Base-by-base conservation (phyloP, 2,113 vertebrate genomes). In the Boleophthalmus pectinirostris region DNA sequence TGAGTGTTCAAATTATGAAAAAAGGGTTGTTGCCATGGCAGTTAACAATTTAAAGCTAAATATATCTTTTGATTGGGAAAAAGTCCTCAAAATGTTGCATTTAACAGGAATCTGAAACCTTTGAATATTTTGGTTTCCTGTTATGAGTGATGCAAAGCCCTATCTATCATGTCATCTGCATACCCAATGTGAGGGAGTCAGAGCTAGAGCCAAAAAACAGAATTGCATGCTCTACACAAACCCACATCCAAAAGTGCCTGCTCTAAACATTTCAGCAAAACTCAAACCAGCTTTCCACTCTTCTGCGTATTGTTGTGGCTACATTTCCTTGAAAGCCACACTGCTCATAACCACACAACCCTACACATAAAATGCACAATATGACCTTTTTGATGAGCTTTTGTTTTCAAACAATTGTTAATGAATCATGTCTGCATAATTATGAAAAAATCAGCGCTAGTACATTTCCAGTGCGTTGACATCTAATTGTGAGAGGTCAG, bases 301-400 rank as follows among this genome's bases (percentile, higher is more conserved):
- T 81, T 87, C 83, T 71, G 14, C 51, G 81, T 69, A 75, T 79
- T 87, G 86, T 80, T 85, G 7, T 78, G 68, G n/a, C 63, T 77
- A 69, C 68, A 38, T 35, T 85, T 80, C 75, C 68, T 24, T 24
- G 82, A 88, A 83, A 20, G 57, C 29, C 61, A 64, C 61, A 29
- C 6, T 14, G 61, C 11, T 16, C 24, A 49, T 25, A 54, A 61
- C 35, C 53, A 53, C 68, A n/a, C 53, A 64, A 3, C 51, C 56
- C 61, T 57, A 80, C 66, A 68, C 23, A 47, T 72, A 54, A 73
- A 78, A 21, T 61, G 49, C 13, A 43, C 53, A 7, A 13, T 6
- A 3, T 38, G 13, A 60, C 7, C 20, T 7, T 68, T 70, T 56
- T 5, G 16, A 4, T 18, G 56, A 5, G 13, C 25, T 7, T 9